These are phyloP conservation scores for Catharus minimus DNA, from an alignment of 2,113 vertebrate genomes.

Conservation along the genomic window DNA sequence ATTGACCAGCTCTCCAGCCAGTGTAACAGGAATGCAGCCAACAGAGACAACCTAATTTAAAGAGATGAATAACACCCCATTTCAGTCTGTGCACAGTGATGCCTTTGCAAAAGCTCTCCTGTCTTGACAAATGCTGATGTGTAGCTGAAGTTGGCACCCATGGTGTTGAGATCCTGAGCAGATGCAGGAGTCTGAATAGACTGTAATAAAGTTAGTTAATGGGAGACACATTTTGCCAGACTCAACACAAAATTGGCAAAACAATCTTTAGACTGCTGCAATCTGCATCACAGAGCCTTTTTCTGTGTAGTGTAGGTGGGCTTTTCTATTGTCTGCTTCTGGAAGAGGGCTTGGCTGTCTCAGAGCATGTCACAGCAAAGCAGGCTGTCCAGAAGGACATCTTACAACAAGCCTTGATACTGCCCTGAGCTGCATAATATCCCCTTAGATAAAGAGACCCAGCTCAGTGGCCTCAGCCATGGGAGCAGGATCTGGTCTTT, in stretches of 20 bases:
- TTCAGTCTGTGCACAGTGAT: not conserved
- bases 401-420: not conserved
- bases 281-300: not conserved
- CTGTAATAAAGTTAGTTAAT: not conserved
- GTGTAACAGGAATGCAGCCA: not conserved
- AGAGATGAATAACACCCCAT: constrained; percentile 15
- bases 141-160: not conserved
- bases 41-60: constrained; percentile 33
- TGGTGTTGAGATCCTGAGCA: not conserved
- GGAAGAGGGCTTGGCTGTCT: not conserved
- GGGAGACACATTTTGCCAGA: not conserved
- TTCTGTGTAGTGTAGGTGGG: not conserved
- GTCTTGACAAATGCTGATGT: not conserved
- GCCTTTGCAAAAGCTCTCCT: not conserved
- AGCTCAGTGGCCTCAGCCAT: not conserved
- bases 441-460: not conserved
- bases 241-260: not conserved
- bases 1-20: constrained; percentile 11
- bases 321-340: not conserved
- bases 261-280: not conserved
- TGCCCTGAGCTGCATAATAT: not conserved
- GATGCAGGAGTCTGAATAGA: not conserved
- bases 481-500: not conserved
- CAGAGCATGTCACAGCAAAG: not conserved
- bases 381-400: not conserved